phyloP scores from a whole-genome alignment of 2,113 vertebrate species.

The Scomber japonicus region DNA sequence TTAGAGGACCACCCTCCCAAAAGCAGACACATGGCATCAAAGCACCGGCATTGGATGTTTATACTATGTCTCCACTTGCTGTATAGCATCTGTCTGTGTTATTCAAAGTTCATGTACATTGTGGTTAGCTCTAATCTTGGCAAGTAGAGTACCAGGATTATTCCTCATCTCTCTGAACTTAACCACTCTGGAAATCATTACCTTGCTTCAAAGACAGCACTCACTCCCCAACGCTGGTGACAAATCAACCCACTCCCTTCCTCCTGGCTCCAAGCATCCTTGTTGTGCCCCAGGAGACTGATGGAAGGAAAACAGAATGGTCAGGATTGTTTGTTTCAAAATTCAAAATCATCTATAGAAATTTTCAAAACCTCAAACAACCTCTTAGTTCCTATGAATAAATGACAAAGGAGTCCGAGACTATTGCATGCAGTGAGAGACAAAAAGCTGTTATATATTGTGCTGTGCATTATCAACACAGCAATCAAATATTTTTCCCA shows the following conservation, averaged over 20 bases:
- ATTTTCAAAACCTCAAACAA: not conserved
- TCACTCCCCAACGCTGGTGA: conserved; percentile 29
- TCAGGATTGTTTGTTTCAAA: not conserved
- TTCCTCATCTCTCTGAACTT: conserved; percentile 68
- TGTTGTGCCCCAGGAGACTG: not conserved
- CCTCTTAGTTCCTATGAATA: conserved; percentile 9
- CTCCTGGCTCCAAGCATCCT: not conserved
- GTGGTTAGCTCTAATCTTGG: conserved; percentile 34
- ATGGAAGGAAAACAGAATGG: not conserved
- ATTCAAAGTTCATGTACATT: conserved; percentile 33
- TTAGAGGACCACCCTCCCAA: conserved; percentile 61
- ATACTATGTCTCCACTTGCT: conserved; percentile 26
- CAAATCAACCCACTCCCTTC: conserved; percentile 42
- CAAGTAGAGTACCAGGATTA: conserved; percentile 53
- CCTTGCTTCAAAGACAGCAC: conserved; percentile 65
- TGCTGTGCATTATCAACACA: conserved; percentile 35
- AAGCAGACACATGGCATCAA: conserved; percentile 61
- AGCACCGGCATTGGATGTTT: conserved; percentile 46
- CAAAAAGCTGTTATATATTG: conserved; percentile 28
- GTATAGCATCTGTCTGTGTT: conserved; percentile 37
- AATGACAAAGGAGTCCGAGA: conserved; percentile 5
- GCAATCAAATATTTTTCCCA: conserved; percentile 31
- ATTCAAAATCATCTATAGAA: too few species aligned
- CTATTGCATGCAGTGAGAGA: not conserved
- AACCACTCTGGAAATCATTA: conserved; percentile 81